Evolutionary conservation across 1,140 invertebrate genomes (phyloP), one percentile per base, ranked within the genome.

Genomic region (Lithobius niger): DNA sequence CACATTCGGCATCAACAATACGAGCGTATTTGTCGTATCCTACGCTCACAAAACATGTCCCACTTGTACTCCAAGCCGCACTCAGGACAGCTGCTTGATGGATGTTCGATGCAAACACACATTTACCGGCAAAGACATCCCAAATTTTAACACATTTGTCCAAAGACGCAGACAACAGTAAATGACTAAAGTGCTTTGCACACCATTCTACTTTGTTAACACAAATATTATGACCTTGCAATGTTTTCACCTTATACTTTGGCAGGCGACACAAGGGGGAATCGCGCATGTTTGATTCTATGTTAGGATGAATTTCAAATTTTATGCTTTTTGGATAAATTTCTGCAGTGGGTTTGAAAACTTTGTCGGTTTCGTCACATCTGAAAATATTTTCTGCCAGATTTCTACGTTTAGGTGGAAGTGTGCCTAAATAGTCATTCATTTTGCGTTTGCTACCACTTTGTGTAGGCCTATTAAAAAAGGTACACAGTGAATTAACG

Each of bases 51-150:
- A 16, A 67, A 58, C 19, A 6, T 43, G 52, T 62, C 1, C 66
- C 66, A 55, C 55, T 54, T 2, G 26, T 22, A 53, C 57, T 62
- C 69, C 69, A 71, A 19, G 58, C 59, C 13, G 62, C 64, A 62
- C 67, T 64, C 57, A 59, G 65, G 2, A 71, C 66, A 28, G 64
- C 66, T 50, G 63, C 68, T 13, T 24, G 56, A 58, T 69, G 67
- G 31, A 50, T 15, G 25, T 13, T 50, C 2, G 68, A 25, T 16
- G 55, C 47, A 19, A 57, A 47, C 13, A 67, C 60, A 59, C 62
- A 64, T 1, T 52, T 54, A 10, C 62, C 54, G 27, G 61, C 43
- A 36, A 67, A 69, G 2, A 61, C 60, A 61, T 69, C 67, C 66
- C 66, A 69, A 1, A 71, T 54, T 57, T 64, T 67, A 1, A 71